These are phyloP conservation scores for Pterophyllum scalare DNA, from an alignment of 2,113 vertebrate species.

Conservation along the genomic window DNA sequence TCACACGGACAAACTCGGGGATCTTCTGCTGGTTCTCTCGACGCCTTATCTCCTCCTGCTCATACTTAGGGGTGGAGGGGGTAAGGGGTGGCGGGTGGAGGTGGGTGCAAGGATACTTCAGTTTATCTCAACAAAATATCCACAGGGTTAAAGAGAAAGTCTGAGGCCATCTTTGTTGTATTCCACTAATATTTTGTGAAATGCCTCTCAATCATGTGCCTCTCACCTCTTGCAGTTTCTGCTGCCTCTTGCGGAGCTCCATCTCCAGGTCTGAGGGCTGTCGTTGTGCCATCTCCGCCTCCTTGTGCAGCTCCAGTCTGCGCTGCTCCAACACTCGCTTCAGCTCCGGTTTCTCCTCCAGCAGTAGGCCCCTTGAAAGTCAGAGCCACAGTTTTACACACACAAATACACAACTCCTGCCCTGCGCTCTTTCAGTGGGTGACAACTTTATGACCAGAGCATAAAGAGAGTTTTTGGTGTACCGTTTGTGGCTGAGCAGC, in stretches of 20 bases:
- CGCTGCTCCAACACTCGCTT: conserved; percentile 79
- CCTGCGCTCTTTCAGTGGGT: background rate
- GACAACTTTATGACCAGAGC: background rate
- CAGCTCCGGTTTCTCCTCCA: conserved; percentile 81
- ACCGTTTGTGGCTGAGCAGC: conserved; percentile 84
- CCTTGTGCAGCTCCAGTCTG: conserved; percentile 74
- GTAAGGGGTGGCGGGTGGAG: background rate
- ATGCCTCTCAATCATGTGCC: background rate
- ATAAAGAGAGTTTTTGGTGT: background rate
- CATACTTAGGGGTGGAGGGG: conserved; percentile 63
- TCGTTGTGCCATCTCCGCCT: conserved; percentile 76
- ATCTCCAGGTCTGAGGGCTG: conserved; percentile 81
- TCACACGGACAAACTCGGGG: conserved; percentile 83
- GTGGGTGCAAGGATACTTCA: conserved; percentile 4
- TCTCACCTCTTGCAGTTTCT: conserved; percentile 81
- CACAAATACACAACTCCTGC: background rate
- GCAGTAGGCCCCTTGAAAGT: conserved; percentile 73
- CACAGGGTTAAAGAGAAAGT: background rate
- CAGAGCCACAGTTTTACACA: conserved; percentile 28
- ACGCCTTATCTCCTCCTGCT: conserved; percentile 73
- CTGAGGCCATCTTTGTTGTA: no score
- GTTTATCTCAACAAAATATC: background rate
- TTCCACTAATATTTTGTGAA: background rate
- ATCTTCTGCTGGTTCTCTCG: conserved; percentile 63
- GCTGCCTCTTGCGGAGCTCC: conserved; percentile 83